Conservation (phyloP, 1,140 invertebrate species). For the Drepana arcuata region DNA sequence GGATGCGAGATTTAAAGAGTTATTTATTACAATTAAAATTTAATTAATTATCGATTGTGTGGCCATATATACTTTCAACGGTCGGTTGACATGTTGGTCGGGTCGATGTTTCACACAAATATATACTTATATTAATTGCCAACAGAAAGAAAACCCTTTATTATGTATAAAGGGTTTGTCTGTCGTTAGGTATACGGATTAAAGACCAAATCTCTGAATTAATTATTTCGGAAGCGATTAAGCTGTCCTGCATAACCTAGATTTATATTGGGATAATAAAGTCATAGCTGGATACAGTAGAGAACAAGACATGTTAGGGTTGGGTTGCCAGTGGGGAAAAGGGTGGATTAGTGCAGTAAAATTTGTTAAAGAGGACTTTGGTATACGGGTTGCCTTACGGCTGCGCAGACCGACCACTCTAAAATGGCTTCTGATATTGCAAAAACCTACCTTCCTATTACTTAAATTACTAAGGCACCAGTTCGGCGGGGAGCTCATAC, state of each 20-base stretch:
- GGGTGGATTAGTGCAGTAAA: slow-evolving; percentile 60
- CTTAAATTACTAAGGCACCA: not conserved
- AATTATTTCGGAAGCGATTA: slow-evolving; percentile 44
- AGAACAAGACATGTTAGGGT: slow-evolving; percentile 50
- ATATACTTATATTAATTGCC: too few species aligned
- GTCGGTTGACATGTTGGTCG: too few species aligned
- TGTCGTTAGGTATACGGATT: too few species aligned
- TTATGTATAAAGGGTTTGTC: too few species aligned
- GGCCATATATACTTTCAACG: too few species aligned
- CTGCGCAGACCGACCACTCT: slow-evolving; percentile 23
- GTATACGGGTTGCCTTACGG: slow-evolving; percentile 48
- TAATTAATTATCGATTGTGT: too few species aligned
- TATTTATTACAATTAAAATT: too few species aligned
- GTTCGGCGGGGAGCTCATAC: slow-evolving; percentile 19
- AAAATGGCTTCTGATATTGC: slow-evolving; percentile 15
- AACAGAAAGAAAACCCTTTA: too few species aligned
- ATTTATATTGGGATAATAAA: slow-evolving; percentile 61
- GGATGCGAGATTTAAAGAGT: slow-evolving; percentile 12
- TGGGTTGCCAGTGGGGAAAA: slow-evolving; percentile 34
- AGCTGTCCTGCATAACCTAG: slow-evolving; percentile 48
- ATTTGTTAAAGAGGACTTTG: slow-evolving; percentile 56
- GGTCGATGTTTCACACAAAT: too few species aligned
- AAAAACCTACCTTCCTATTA: not conserved
- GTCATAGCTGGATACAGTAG: slow-evolving; percentile 39
- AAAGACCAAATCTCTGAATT: slow-evolving; percentile 33